These are phyloP conservation scores for Embidobia sp. DNA, from an alignment of 2,888 invertebrate genomes.

Conservation along the genomic window DNA sequence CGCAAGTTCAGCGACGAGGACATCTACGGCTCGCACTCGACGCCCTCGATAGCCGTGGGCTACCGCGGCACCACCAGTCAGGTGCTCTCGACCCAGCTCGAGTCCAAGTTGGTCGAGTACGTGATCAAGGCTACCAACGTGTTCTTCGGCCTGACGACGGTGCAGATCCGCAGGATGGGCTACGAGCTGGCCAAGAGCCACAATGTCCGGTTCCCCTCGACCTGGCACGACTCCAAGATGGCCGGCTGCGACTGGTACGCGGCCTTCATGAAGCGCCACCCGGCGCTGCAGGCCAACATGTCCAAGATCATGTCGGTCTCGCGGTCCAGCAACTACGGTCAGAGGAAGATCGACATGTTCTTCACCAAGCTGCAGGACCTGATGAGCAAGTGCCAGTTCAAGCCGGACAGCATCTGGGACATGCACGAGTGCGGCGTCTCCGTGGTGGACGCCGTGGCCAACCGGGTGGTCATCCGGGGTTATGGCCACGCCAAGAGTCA, in stretches of 20 bases:
- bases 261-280: constrained; percentile 28
- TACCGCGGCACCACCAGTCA: neutral
- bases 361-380: constrained; percentile 13
- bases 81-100: constrained; percentile 1
- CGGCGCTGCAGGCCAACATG: constrained; percentile 3
- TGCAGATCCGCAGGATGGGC: constrained; percentile 23
- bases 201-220: neutral
- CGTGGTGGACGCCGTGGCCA: constrained; percentile 7
- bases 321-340: neutral
- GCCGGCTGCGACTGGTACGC: constrained; percentile 33
- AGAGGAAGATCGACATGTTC: constrained; percentile 22
- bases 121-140: constrained; percentile 23
- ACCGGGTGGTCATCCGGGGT: constrained; percentile 17
- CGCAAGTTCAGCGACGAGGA: constrained; percentile 42
- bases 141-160: constrained; percentile 12
- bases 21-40: constrained; percentile 21
- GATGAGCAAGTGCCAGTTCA: constrained; percentile 10
- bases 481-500: constrained; percentile 10
- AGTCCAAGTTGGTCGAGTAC: constrained; percentile 22
- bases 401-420: constrained; percentile 13
- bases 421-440: constrained; percentile 39
- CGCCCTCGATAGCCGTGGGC: constrained; percentile 21
- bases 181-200: constrained; percentile 15
- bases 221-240: constrained; percentile 26
- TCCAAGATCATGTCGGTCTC: neutral